A percentile compares a stretch with the other conserved stretches of the same genome.
Conservation (phyloP, 2,797 vertebrate species). For the Remorina albescens region DNA sequence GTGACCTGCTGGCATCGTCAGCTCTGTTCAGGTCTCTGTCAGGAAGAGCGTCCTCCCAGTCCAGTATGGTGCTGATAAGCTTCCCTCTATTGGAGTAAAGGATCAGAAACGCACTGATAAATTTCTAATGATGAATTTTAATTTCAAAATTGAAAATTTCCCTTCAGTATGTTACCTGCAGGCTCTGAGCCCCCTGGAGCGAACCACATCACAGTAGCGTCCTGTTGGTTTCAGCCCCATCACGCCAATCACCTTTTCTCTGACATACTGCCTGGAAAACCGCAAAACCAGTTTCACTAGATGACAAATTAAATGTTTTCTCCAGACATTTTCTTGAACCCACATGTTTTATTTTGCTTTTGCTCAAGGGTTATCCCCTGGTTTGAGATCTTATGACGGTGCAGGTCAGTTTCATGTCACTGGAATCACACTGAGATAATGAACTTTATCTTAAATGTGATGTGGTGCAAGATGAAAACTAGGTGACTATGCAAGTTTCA, state of each 20-base stretch:
- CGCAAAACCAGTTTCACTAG: conserved; percentile 15
- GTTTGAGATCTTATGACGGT: not conserved
- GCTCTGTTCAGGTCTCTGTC: conserved; percentile 91
- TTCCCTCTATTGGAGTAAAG: conserved; percentile 86
- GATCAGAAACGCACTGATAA: not conserved
- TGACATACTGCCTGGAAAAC: conserved; percentile 91
- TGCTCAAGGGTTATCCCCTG: not conserved
- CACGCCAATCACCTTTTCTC: conserved; percentile 92
- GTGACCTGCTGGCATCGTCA: conserved; percentile 93
- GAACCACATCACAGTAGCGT: conserved; percentile 90
- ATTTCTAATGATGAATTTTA: not conserved
- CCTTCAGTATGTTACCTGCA: conserved; percentile 91
- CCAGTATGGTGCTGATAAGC: conserved; percentile 94
- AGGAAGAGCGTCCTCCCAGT: conserved; percentile 96
- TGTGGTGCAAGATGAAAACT: not conserved
- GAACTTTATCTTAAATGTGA: too few relatives aligned
- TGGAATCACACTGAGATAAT: conserved; percentile 16
- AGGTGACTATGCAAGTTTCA: too few relatives aligned
- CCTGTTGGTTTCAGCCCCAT: conserved; percentile 98
- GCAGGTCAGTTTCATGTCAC: conserved; percentile 1
- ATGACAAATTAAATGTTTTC: not conserved
- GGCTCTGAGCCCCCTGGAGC: conserved; percentile 91
- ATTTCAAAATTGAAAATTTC: not conserved
- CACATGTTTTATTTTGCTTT: not conserved
- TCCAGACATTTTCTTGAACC: too few relatives aligned